phyloP scores from a whole-genome alignment of 2,888 invertebrate species.

The Pedicia rivosa region DNA sequence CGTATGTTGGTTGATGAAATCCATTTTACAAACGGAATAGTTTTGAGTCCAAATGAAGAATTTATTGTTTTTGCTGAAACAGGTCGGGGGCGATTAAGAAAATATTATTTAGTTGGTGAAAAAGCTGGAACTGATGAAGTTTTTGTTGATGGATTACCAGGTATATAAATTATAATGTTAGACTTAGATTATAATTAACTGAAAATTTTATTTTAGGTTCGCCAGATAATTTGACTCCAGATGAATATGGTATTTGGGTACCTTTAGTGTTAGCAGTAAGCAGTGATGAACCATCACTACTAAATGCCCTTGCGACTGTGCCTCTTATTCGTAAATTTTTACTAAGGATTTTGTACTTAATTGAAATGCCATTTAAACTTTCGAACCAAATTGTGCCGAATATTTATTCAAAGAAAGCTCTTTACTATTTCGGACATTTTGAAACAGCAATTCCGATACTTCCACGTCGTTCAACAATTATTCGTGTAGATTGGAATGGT shows the following conservation, averaged over 20 bases:
- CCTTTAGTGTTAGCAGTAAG: conserved; percentile 40
- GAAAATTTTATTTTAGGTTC: too few relatives aligned
- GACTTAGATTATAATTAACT: too few relatives aligned
- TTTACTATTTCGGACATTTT: conserved; percentile 54
- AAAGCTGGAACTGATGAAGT: conserved; percentile 65
- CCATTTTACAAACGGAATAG: conserved; percentile 79
- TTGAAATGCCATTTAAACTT: conserved; percentile 46
- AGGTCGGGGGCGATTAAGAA: conserved; percentile 43
- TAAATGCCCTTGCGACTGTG: conserved; percentile 39
- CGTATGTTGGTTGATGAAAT: conserved; percentile 59
- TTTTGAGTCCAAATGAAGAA: conserved; percentile 62
- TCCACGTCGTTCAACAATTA: conserved; percentile 36
- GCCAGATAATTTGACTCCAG: conserved; percentile 33
- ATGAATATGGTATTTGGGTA: conserved; percentile 51
- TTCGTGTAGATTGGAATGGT: conserved; percentile 55
- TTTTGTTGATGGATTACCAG: conserved; percentile 69
- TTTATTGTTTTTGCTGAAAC: conserved; percentile 70
- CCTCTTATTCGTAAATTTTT: conserved; percentile 49
- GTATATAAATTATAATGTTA: too few relatives aligned
- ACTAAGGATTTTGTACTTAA: conserved; percentile 38
- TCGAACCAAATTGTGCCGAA: conserved; percentile 49
- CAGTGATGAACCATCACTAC: conserved; percentile 37
- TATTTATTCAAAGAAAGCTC: conserved; percentile 40
- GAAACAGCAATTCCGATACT: conserved; percentile 28
- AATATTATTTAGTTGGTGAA: conserved; percentile 65